Evolutionary conservation across 1,140 invertebrate genomes (phyloP).

Genomic region (Hylyphantes graminicola): DNA sequence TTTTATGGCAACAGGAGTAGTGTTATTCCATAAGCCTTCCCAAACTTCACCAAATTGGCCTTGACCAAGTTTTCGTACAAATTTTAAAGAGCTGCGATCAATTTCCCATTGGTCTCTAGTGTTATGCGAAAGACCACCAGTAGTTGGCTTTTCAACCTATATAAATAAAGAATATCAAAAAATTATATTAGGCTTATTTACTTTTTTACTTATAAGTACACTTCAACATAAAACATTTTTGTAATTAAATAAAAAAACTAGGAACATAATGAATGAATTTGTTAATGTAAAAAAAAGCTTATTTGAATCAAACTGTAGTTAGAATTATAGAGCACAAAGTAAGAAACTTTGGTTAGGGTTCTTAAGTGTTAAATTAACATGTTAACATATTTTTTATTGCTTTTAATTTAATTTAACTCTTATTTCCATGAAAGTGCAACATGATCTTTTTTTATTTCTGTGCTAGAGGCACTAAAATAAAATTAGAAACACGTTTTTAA

Average conservation of each 20-base stretch:
- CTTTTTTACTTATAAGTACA: background rate
- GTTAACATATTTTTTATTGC: background rate
- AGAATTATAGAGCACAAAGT: background rate
- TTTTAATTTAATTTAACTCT: too few relatives aligned
- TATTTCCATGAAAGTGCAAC: too few relatives aligned
- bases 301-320: background rate
- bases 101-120: slow-evolving; percentile 99
- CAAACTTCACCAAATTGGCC: slow-evolving; percentile 99
- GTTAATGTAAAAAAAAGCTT: background rate
- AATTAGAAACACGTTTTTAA: too few relatives aligned
- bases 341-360: background rate
- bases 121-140: slow-evolving; percentile 96
- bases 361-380: background rate
- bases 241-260: background rate
- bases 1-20: slow-evolving; percentile 98
- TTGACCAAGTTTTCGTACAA: slow-evolving; percentile 95
- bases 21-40: slow-evolving; percentile 99
- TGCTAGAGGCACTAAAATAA: too few relatives aligned
- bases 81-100: slow-evolving; percentile 92
- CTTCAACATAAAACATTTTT: background rate
- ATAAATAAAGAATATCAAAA: slow-evolving; percentile 13
- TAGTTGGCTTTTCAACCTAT: slow-evolving; percentile 93
- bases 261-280: background rate
- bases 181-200: background rate
- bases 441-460: too few relatives aligned